A percentile compares a stretch with the other conserved stretches of the same genome.
These are phyloP conservation scores for Aporophyla lueneburgensis DNA, from an alignment of 2,888 invertebrate species.

Conservation along the genomic window DNA sequence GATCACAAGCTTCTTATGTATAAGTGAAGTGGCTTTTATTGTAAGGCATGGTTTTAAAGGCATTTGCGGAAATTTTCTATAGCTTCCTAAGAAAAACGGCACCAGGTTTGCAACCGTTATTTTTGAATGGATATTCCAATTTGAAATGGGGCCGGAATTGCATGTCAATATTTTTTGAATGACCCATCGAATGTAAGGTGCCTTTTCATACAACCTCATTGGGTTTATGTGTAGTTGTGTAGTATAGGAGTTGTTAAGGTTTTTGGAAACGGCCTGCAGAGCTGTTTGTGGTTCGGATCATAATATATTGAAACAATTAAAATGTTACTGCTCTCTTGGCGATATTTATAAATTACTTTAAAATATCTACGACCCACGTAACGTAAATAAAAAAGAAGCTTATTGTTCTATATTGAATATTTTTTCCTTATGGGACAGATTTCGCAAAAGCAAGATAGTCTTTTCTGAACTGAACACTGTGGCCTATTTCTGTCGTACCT, in stretches of 20 bases:
- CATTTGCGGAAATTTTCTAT: neutral
- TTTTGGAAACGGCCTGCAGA: neutral
- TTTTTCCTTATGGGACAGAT: neutral
- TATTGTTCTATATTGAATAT: neutral
- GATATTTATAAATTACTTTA: conserved; percentile 12
- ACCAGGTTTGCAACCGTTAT: neutral
- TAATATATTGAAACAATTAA: conserved; percentile 7
- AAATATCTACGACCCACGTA: neutral
- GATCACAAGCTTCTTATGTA: conserved; percentile 39
- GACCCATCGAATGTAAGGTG: conserved; percentile 7
- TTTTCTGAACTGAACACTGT: conserved; percentile 16
- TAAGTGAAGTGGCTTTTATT: conserved; percentile 23
- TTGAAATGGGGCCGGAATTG: neutral
- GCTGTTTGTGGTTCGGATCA: neutral
- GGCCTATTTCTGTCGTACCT: conserved; percentile 41
- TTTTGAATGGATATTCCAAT: neutral
- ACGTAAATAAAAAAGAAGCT: neutral
- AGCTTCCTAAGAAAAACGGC: neutral
- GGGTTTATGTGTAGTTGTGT: neutral
- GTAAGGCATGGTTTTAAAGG: neutral
- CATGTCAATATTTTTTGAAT: neutral
- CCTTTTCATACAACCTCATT: neutral
- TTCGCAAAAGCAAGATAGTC: neutral
- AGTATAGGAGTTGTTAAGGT: neutral
- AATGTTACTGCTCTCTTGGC: conserved; percentile 48